Evolutionary conservation across 1,140 invertebrate genomes (phyloP), one percentile per base, ranked within the genome.

Genomic region (Drosophila asahinai): DNA sequence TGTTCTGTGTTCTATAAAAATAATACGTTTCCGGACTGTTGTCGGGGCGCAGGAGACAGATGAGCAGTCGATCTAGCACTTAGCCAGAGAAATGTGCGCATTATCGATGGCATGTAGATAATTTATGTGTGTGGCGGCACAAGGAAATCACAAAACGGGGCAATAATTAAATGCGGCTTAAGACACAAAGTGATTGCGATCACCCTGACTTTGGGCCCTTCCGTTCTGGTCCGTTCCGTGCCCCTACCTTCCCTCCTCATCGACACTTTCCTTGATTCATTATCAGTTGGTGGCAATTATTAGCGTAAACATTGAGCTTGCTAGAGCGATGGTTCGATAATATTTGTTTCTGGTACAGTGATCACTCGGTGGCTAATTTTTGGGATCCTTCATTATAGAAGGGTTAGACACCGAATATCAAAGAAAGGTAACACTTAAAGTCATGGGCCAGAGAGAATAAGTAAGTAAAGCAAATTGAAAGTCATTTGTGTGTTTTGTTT

Each of bases 261-360:
- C 27, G 11, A 48, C 25, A 47, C 43, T 61, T 19, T 27, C 11
- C 52, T 19, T 17, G 51, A 19, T 40, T 58, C 36, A 47, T 58
- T 67, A 72, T 72, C 63, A 72, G 51, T 19, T 27, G 19, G 47
- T 40, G 33, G 62, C 38, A 49, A 72, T 58, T 38, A 22, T 49
- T 57, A 40, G 27, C 42, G 62, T 55, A 71, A 71, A 57, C 33
- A 66, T 22, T 43, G 22, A 17, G 36, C 61, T 70, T 62, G 68
- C 68, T 65, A 79, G 81, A 5, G 15, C n/a, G n/a, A 36, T 22
- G 33, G 64, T 30, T 80, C 71, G 71, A 81, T 80, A 61, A 68
- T 55, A 15, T 63, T 38, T 9, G 2, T 43, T 70, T 47, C 57
- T 15, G 25, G 12, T 19, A 60, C 58, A 60, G 58, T 60, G 12